Evolutionary conservation across 2,888 invertebrate species (phyloP), one percentile per base, ranked within the genome.

Genomic region (Lasioglossum calceatum): DNA sequence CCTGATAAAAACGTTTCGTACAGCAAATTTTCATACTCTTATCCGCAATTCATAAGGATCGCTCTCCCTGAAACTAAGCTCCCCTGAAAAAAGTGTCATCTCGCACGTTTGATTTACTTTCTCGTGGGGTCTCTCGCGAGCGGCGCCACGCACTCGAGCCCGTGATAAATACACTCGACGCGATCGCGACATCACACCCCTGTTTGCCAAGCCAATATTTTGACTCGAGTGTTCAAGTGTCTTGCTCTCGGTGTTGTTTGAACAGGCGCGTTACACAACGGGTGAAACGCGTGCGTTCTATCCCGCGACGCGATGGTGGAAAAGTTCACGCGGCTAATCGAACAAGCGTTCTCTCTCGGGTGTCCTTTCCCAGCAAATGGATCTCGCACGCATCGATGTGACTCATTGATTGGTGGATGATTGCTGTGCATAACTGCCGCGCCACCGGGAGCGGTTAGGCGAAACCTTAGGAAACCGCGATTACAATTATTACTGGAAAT

Each of bases 401-500:
- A 79, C 61, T 84, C 71, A 61, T 78, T 54, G 78, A 78, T 78
- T 78, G 54, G 64, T 39, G 36, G 32, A 64, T 27, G 54, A 78
- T 71, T 78, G 39, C 27, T 70, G 58, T 4, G 58, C 58, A 58
- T 58, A 58, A 58, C 58, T 58, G n/a, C 58, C 50, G 39, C 73
- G 74, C 50, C 19, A 70, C 36, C 54, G 39, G 36, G 50, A 47
- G 67, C 36, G 70, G 67, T 44, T 61, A 42, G 42, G 36, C 58
- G 54, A 67, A 71, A 44, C 36, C 79, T 79, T 83, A 75, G 71
- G 71, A 78, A 78, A 78, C 54, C 70, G 75, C 79, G 75, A 83
- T 83, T 70, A 58, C 85, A 82, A 81, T 85, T 82, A 79, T 67
- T 71, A 61, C 36, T 80, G 77, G 61, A 80, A 79, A 71, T 47